Evolutionary conservation across 2,113 vertebrate species (phyloP), one percentile per base, ranked within the genome.

Genomic region (Larimichthys crocea): DNA sequence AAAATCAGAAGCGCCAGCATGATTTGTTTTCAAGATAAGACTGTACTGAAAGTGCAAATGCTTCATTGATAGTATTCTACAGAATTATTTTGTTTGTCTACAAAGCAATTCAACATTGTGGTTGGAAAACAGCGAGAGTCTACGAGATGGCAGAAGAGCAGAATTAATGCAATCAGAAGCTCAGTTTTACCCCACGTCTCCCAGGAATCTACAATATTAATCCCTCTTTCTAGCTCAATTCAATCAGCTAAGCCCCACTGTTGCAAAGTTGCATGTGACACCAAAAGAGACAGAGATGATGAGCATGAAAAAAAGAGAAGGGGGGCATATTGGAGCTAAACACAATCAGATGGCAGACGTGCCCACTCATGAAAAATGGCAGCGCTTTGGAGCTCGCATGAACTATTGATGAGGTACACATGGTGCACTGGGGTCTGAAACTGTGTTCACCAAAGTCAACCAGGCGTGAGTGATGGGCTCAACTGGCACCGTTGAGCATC

Each of bases 341-440:
- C 74, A 83, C 85, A 84, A 88, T 92, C 91, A 93, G 86, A 94
- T 88, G 89, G 84, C 74, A 89, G 86, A 91, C 85, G 50, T 83
- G 76, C 77, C 88, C 74, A 76, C 82, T 92, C 85, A 70, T 85
- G 80, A 88, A 79, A 89, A 89, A 90, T 84, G 68, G 86, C 87
- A 83, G 85, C 7, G 63, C 26, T 78, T 86, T 64, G 85, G 79
- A 87, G 76, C 82, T 72, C 26, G 64, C 55, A 57, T 88, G 74
- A 92, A 89, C 81, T 88, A 78, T 90, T 92, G 92, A 94, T 92
- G 88, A 85, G 88, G 76, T 86, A 75, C 92, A 92, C 89, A 87
- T 91, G 92, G 67, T 64, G 72, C 29, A n/a, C 83, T 16, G 48
- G 68, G 82, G 61, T 86, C 81, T 75, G 81, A 44, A 83, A 53